Evolutionary conservation across 2,113 vertebrate genomes (phyloP), one percentile per base, ranked within the genome.

Genomic region (Misgurnus mizolepis): DNA sequence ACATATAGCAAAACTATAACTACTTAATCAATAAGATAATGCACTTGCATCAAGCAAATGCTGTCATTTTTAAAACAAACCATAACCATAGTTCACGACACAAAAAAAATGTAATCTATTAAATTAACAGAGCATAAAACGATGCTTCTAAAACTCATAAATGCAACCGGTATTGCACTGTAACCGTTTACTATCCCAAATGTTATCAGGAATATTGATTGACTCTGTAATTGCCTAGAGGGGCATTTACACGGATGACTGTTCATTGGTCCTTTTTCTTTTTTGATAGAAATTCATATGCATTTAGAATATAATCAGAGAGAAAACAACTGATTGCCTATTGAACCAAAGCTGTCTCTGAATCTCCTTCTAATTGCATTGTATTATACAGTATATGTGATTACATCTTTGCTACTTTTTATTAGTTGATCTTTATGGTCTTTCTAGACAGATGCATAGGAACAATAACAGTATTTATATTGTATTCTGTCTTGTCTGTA

Each of bases 131-230:
- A 83, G 88, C 87, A 88, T 84, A 89, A 79, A 88, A 65, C 84
- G 85, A 61, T 81, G 78, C 60, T 53, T 66, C 77, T 65, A 85
- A 84, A 89, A 81, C 82, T 88, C 80, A 90, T 90, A 88, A 88
- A 78, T 79, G 77, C 74, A 76, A 78, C 78, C 75, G 83, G 76
- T 34, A 34, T 34, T 34, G 27, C 27, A 34, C 27, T 34, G 27
- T 50, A 65, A 87, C 86, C 86, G 60, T 50, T 87, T 81, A 80
- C 84, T 67, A 64, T 88, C 81, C 82, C 80, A 83, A 76, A 86
- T 87, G 87, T 82, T 85, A 84, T 88, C 86, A 82, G 53, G 81
- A 79, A 89, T 89, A 91, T 90, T 90, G 91, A 92, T 91, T 86
- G 85, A 45, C 84, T 89, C 85, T 86, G 80, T 88, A 88, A 92